Evolutionary conservation across 2,113 vertebrate genomes (phyloP).

Genomic region (Tautogolabrus adspersus): DNA sequence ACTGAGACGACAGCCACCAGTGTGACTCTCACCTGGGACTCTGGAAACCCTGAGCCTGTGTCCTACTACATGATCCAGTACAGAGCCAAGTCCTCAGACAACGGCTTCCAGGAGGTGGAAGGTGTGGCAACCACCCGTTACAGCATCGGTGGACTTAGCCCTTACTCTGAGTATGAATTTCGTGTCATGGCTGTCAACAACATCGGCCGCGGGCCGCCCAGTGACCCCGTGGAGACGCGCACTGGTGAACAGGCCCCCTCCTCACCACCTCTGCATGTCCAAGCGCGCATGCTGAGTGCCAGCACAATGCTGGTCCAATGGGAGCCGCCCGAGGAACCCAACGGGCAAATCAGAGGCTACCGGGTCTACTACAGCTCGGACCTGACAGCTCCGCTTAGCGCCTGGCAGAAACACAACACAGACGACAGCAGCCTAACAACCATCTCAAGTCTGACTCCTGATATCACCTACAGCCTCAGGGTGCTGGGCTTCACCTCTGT

Average conservation of each 20-base stretch:
- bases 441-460: slow-evolving; percentile 90
- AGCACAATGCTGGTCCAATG: slow-evolving; percentile 97
- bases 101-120: slow-evolving; percentile 93
- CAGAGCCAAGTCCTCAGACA: slow-evolving; percentile 86
- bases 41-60: slow-evolving; percentile 93
- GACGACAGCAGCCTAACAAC: slow-evolving; percentile 94
- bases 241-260: slow-evolving; percentile 96
- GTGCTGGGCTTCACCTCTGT: slow-evolving; percentile 95
- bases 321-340: slow-evolving; percentile 94
- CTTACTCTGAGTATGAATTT: slow-evolving; percentile 95
- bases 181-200: slow-evolving; percentile 94
- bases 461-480: slow-evolving; percentile 95
- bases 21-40: slow-evolving; percentile 96
- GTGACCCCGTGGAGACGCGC: slow-evolving; percentile 90
- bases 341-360: slow-evolving; percentile 93
- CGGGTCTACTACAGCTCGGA: slow-evolving; percentile 92
- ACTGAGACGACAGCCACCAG: slow-evolving; percentile 97
- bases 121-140: slow-evolving; percentile 95
- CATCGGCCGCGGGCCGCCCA: slow-evolving; percentile 93
- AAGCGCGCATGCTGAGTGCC: slow-evolving; percentile 94
- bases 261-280: slow-evolving; percentile 91
- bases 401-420: slow-evolving; percentile 96
- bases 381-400: slow-evolving; percentile 86
- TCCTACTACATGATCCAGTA: slow-evolving; percentile 97
- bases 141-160: slow-evolving; percentile 95